Conservation (phyloP, 1,140 invertebrate genomes). For the Aphidius gifuensis region DNA sequence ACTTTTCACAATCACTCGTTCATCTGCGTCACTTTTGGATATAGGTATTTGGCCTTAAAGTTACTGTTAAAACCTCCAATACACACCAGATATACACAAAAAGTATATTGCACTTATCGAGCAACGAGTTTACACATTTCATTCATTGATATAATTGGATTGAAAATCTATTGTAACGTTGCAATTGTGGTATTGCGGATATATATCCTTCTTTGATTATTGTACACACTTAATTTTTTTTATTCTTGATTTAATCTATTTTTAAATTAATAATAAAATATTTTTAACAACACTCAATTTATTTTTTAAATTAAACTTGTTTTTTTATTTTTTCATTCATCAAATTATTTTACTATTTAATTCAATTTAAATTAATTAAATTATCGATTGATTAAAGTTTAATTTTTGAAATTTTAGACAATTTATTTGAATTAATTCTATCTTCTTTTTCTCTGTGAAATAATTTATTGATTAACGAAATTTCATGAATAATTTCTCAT, state of each 20-base stretch:
- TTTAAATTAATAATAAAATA: not conserved
- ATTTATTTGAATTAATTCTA: no score
- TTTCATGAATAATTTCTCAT: no score
- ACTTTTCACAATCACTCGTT: not conserved
- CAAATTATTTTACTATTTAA: no score
- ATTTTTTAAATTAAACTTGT: no score
- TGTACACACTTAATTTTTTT: not conserved
- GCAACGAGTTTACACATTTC: slow-evolving; percentile 46
- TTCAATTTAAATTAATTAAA: no score
- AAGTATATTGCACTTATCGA: slow-evolving; percentile 48
- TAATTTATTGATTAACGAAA: no score
- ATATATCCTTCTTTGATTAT: not conserved
- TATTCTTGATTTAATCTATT: not conserved
- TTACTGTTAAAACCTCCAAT: not conserved
- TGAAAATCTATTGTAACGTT: slow-evolving; percentile 45
- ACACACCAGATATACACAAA: slow-evolving; percentile 40
- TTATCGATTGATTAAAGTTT: no score
- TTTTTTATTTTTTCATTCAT: no score
- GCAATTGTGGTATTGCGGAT: slow-evolving; percentile 45
- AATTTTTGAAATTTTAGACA: no score
- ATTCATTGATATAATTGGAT: slow-evolving; percentile 51
- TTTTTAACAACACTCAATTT: no score
- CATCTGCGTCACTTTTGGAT: not conserved
- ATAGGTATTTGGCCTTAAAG: not conserved
- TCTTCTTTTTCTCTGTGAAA: no score